phyloP scores from a whole-genome alignment of 2,113 vertebrate genomes.

The Elephas maximus region DNA sequence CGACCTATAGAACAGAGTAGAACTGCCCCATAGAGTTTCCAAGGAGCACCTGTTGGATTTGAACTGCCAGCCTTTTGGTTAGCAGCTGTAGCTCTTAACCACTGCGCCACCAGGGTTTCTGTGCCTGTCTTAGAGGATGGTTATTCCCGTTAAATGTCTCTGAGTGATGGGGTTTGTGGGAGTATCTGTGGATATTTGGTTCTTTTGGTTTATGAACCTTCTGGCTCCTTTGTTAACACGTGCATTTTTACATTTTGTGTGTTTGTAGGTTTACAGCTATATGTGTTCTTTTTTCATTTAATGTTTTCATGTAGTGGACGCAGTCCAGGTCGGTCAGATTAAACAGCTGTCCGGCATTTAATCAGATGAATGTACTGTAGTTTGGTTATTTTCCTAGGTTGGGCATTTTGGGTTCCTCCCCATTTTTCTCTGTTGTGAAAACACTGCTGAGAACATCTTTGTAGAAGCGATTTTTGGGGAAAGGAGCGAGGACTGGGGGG shows the following conservation, averaged over 20 bases:
- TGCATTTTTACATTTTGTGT: neutral
- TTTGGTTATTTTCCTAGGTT: neutral
- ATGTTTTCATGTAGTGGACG: accelerated
- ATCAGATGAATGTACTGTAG: accelerated
- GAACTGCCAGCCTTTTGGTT: no score
- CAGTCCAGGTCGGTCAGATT: neutral
- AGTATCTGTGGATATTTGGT: neutral
- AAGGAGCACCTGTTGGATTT: no score
- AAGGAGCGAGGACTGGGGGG: neutral
- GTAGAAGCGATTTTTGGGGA: neutral
- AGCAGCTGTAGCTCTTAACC: no score
- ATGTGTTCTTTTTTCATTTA: accelerated
- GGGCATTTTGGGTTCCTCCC: neutral
- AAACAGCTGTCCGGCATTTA: accelerated
- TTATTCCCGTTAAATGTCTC: accelerated
- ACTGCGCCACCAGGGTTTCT: no score
- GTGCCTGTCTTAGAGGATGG: neutral
- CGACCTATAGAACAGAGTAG: no score
- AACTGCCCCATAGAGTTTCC: no score
- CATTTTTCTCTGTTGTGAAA: neutral
- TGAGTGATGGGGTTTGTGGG: accelerated
- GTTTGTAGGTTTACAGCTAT: neutral
- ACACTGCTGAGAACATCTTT: neutral
- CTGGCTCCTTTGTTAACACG: accelerated
- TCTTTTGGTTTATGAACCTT: neutral